A percentile compares a stretch with the other conserved stretches of the same genome.
These are phyloP conservation scores for Telenomus remus DNA, from an alignment of 1,140 invertebrate species.

Conservation along the genomic window DNA sequence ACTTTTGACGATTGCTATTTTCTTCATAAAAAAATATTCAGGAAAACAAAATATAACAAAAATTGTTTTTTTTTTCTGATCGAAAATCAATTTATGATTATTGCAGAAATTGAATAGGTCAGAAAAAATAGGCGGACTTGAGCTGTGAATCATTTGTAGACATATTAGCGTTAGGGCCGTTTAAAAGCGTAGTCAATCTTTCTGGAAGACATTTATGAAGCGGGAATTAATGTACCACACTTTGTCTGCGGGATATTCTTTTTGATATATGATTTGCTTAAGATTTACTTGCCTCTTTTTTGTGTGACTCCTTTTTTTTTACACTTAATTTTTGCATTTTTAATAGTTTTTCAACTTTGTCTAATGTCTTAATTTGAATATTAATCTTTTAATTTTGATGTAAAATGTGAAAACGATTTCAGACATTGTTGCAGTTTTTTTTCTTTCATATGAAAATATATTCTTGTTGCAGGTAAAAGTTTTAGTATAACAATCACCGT, in stretches of 20 bases:
- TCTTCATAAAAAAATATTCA: conserved; percentile 49
- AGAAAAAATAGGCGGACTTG: background rate
- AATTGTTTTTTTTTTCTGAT: too few relatives aligned
- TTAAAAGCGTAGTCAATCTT: conserved; percentile 76
- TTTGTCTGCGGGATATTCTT: conserved; percentile 69
- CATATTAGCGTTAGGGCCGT: conserved; percentile 71
- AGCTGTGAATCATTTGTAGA: conserved; percentile 70
- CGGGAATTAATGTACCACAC: conserved; percentile 75
- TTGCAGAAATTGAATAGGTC: too few relatives aligned
- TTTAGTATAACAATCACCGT: conserved; percentile 97
- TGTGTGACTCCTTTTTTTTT: too few relatives aligned
- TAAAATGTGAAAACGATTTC: too few relatives aligned
- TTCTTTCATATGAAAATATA: too few relatives aligned
- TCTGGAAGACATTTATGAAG: conserved; percentile 73
- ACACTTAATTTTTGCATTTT: too few relatives aligned
- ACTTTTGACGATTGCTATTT: conserved; percentile 43
- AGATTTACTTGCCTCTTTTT: conserved; percentile 56
- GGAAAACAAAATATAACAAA: conserved; percentile 10
- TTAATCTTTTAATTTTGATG: too few relatives aligned
- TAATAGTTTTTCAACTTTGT: too few relatives aligned
- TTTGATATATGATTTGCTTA: conserved; percentile 71
- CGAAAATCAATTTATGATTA: too few relatives aligned
- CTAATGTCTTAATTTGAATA: background rate
- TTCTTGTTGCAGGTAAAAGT: conserved; percentile 88
- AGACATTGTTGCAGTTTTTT: too few relatives aligned